phyloP scores from a whole-genome alignment of 2,797 vertebrate species.

The Poeciliopsis gracilis region DNA sequence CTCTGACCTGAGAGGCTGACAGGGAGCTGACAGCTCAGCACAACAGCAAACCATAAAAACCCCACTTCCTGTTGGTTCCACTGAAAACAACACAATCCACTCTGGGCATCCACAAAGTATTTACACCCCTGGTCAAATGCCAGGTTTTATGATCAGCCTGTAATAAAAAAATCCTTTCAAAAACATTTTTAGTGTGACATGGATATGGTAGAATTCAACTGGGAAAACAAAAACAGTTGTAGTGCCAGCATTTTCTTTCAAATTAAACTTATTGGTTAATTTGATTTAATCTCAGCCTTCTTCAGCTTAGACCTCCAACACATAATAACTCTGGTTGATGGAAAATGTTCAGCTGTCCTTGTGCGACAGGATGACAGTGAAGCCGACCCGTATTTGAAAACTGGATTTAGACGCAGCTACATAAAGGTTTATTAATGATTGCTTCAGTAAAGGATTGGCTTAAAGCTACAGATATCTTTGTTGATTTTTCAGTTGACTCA shows the following conservation, averaged over 20 bases:
- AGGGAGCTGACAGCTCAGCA: conserved; percentile 59
- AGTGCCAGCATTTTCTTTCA: background rate
- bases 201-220: background rate
- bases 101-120: background rate
- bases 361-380: background rate
- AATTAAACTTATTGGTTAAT: background rate
- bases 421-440: background rate
- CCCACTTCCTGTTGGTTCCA: conserved; percentile 5
- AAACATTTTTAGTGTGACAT: background rate
- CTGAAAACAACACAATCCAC: background rate
- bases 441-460: background rate
- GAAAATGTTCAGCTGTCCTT: background rate
- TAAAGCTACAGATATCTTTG: background rate
- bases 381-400: background rate
- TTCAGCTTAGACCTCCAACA: too few species aligned
- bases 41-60: conserved; percentile 11
- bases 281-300: background rate
- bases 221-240: background rate
- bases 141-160: background rate
- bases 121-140: background rate
- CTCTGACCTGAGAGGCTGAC: conserved; percentile 67
- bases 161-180: background rate
- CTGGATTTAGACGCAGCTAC: background rate
- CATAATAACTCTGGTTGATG: background rate
- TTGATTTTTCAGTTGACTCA: background rate